Percentiles rank a stretch among this genome's conserved stretches.
phyloP scores from a whole-genome alignment of 2,113 vertebrate genomes.

The Murina feae region DNA sequence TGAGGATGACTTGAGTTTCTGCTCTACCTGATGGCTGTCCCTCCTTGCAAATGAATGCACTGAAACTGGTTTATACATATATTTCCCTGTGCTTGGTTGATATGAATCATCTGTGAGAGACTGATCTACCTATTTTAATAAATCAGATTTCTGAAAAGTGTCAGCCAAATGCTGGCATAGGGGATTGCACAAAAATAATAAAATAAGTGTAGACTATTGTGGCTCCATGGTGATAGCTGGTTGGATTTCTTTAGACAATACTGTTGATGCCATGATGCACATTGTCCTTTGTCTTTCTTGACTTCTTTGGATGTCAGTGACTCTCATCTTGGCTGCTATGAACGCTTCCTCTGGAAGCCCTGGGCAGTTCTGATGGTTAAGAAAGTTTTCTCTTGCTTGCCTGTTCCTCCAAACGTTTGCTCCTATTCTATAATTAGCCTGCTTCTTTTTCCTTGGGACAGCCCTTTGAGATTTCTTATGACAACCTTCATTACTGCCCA shows the following conservation, averaged over 20 bases:
- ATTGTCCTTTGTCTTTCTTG: neutral
- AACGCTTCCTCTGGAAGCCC: neutral
- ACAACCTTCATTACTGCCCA: neutral
- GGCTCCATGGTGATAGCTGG: neutral
- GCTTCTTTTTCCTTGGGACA: neutral
- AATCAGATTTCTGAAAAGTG: neutral
- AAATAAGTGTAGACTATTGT: neutral
- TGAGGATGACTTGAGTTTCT: neutral
- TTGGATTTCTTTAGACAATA: neutral
- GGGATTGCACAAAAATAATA: neutral
- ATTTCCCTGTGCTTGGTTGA: neutral
- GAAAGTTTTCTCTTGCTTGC: neutral
- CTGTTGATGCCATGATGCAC: fast-evolving
- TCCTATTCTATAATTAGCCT: neutral
- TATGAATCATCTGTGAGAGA: neutral
- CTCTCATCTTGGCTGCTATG: neutral
- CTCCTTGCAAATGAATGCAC: neutral
- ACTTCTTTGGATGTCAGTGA: neutral
- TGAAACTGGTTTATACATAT: neutral
- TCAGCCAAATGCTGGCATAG: neutral
- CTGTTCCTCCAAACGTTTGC: neutral
- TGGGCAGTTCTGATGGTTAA: neutral
- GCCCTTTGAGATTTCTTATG: neutral
- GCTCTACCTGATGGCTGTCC: too few relatives aligned
- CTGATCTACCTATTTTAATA: neutral